These are phyloP conservation scores for Batillaria attramentaria DNA, from an alignment of 1,140 invertebrate species.

Conservation along the genomic window DNA sequence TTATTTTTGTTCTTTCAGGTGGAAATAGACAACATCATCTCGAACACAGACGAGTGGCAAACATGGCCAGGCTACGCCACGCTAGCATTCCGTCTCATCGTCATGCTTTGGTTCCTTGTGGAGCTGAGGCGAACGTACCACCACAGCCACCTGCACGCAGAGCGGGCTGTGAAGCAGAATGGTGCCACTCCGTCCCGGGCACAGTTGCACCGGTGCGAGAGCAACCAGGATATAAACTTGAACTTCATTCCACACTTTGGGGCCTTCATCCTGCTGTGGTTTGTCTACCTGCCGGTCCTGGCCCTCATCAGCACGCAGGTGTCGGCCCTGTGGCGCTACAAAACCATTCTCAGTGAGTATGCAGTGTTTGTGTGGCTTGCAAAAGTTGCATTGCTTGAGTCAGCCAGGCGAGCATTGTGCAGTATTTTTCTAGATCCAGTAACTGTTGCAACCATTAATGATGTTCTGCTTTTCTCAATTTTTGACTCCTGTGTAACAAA, in stretches of 20 bases:
- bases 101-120: constrained; percentile 96
- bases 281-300: constrained; percentile 95
- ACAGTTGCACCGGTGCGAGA: too few relatives aligned
- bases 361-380: not conserved
- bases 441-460: too few relatives aligned
- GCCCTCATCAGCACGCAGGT: constrained; percentile 94
- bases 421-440: not conserved
- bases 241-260: constrained; percentile 97
- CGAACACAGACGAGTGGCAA: constrained; percentile 97
- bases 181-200: too few relatives aligned
- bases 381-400: not conserved
- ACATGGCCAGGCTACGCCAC: constrained; percentile 97
- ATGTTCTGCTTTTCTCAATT: too few relatives aligned
- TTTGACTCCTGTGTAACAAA: too few relatives aligned
- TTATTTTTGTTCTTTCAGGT: constrained; percentile 76
- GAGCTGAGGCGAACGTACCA: constrained; percentile 80
- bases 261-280: constrained; percentile 97
- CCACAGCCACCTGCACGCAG: constrained; percentile 54
- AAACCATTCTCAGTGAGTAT: constrained; percentile 89
- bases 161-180: too few relatives aligned
- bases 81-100: constrained; percentile 86
- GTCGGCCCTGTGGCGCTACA: constrained; percentile 94
- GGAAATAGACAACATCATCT: constrained; percentile 91
- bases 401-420: not conserved
- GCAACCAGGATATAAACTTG: constrained; percentile 82